Conservation (phyloP, 1,140 invertebrate genomes). For the Bombus sibiricus region DNA sequence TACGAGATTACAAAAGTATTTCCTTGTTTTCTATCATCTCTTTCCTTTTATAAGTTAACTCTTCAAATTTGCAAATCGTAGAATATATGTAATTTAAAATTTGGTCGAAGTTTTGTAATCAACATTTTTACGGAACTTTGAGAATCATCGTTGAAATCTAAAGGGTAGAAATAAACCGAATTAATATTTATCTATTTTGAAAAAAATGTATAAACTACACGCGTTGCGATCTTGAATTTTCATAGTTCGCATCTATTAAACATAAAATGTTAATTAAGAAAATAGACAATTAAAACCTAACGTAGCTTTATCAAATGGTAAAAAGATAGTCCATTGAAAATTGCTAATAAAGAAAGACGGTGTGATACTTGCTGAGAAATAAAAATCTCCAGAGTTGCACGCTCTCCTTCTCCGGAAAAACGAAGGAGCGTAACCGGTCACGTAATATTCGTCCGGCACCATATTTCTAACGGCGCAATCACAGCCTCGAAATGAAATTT, state of each 20-base stretch:
- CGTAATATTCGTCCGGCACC: neutral
- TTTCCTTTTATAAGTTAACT: no score
- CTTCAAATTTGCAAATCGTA: no score
- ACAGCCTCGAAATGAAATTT: conserved; percentile 34
- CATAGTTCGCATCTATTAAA: neutral
- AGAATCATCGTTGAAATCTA: neutral
- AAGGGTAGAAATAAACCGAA: neutral
- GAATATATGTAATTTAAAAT: neutral
- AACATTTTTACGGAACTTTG: no score
- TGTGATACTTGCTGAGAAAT: neutral
- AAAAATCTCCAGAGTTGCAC: neutral
- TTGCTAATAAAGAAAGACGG: neutral
- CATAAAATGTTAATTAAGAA: neutral
- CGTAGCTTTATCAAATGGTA: neutral
- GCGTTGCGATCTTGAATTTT: neutral
- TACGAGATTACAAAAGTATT: no score
- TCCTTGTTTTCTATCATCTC: no score
- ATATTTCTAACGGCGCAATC: conserved; percentile 18
- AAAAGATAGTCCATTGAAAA: neutral
- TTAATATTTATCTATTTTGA: neutral
- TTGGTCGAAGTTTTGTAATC: neutral
- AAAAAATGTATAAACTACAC: neutral
- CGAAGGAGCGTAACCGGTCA: neutral
- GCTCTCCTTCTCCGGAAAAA: neutral
- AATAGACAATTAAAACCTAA: neutral